Evolutionary conservation across 2,888 invertebrate species (phyloP).

Genomic region (Epiblema foenella): DNA sequence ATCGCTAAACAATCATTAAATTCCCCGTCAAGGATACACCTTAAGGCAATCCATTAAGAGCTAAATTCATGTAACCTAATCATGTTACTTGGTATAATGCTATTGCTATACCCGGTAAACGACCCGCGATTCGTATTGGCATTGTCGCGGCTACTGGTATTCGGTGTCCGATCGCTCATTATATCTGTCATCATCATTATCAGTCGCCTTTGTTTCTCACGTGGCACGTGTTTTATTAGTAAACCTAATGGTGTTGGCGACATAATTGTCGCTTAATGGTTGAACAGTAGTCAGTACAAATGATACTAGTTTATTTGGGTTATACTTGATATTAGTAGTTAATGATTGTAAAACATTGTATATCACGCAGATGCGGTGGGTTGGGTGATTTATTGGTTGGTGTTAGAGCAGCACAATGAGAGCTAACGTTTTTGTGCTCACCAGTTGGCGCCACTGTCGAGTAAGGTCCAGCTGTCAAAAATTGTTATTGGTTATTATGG

Average conservation of each 20-base stretch:
- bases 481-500: too few species aligned
- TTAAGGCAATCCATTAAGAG: neutral
- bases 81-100: constrained; percentile 12
- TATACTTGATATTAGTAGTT: too few species aligned
- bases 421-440: too few species aligned
- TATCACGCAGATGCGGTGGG: too few species aligned
- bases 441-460: too few species aligned
- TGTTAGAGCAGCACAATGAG: too few species aligned
- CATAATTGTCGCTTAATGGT: constrained; percentile 28
- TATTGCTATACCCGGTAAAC: constrained; percentile 31
- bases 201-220: constrained; percentile 47
- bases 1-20: constrained; percentile 25
- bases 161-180: constrained; percentile 44
- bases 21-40: constrained; percentile 5
- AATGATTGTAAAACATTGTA: neutral
- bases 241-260: too few species aligned
- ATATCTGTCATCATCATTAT: constrained; percentile 50
- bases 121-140: constrained; percentile 31
- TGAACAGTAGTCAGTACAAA: constrained; percentile 13
- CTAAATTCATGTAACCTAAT: constrained; percentile 12
- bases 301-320: neutral
- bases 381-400: too few species aligned
- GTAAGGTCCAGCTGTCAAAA: too few species aligned
- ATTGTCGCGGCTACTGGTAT: constrained; percentile 34
- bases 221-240: constrained; percentile 36